Percentiles rank a stretch among this genome's conserved stretches.
These are phyloP conservation scores for Styela clava DNA, from an alignment of 23 tunicate genomes.

Conservation along the genomic window DNA sequence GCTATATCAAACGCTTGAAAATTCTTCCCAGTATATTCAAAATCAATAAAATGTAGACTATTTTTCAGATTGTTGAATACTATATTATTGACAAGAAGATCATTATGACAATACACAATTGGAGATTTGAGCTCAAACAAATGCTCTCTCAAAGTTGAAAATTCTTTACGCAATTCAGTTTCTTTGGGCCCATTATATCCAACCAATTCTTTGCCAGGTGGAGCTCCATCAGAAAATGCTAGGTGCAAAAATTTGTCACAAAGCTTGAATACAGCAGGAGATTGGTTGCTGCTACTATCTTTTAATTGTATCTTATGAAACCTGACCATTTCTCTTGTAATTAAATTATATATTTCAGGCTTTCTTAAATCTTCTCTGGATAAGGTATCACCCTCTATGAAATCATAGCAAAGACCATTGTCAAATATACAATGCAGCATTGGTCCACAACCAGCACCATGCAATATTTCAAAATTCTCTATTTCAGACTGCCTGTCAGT, in stretches of 20 bases:
- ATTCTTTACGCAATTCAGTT: slow-evolving; percentile 25
- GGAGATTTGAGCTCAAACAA: slow-evolving; percentile 46
- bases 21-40: slow-evolving; percentile 79
- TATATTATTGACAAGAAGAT: slow-evolving; percentile 77
- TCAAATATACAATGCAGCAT: slow-evolving; percentile 63
- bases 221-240: not conserved
- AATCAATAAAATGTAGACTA: slow-evolving; percentile 72
- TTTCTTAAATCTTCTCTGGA: slow-evolving; percentile 37
- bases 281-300: not conserved
- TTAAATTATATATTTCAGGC: slow-evolving; percentile 32
- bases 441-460: slow-evolving; percentile 64
- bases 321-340: slow-evolving; percentile 59
- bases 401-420: slow-evolving; percentile 86
- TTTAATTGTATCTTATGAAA: slow-evolving; percentile 58
- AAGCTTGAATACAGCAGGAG: not conserved
- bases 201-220: slow-evolving; percentile 3
- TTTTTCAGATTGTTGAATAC: slow-evolving; percentile 50
- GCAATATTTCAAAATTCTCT: slow-evolving; percentile 45
- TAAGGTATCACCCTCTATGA: slow-evolving; percentile 49
- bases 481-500: slow-evolving; percentile 66
- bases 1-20: slow-evolving; percentile 88
- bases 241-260: slow-evolving; percentile 21
- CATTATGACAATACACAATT: slow-evolving; percentile 82
- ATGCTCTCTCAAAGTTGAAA: slow-evolving; percentile 36
- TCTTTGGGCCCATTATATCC: not conserved